These are phyloP conservation scores for Toxotes jaculatrix DNA, from an alignment of 2,113 vertebrate genomes.

Conservation along the genomic window DNA sequence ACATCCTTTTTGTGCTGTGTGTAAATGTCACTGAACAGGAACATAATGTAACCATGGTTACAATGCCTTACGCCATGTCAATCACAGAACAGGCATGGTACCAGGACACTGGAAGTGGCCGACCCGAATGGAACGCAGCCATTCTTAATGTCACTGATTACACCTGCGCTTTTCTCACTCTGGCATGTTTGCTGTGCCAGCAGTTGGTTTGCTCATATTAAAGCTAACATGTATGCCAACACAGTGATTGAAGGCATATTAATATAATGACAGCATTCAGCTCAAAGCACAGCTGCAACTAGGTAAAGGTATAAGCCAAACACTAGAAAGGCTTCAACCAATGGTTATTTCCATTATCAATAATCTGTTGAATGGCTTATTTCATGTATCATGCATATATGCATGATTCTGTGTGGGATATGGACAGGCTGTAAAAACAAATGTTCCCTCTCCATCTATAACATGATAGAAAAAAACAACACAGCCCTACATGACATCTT, in stretches of 20 bases:
- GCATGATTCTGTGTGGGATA: too few species aligned
- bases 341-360: too few species aligned
- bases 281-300: neutral
- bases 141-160: neutral
- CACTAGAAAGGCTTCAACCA: too few species aligned
- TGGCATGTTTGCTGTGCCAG: neutral
- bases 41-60: neutral
- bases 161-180: neutral
- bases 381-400: too few species aligned
- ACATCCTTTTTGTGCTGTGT: neutral
- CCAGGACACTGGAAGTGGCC: neutral
- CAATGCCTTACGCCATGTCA: neutral
- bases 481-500: too few species aligned
- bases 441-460: too few species aligned
- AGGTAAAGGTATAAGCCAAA: neutral
- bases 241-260: neutral
- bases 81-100: neutral
- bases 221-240: neutral
- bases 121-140: neutral
- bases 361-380: too few species aligned
- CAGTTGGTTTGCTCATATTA: neutral
- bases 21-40: neutral
- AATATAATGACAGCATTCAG: neutral
- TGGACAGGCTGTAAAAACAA: too few species aligned
- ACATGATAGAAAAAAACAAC: too few species aligned